Percentiles rank a stretch among this genome's conserved stretches.
Evolutionary conservation across 2,113 vertebrate species (phyloP).

Genomic region (Psephotus haematonotus): DNA sequence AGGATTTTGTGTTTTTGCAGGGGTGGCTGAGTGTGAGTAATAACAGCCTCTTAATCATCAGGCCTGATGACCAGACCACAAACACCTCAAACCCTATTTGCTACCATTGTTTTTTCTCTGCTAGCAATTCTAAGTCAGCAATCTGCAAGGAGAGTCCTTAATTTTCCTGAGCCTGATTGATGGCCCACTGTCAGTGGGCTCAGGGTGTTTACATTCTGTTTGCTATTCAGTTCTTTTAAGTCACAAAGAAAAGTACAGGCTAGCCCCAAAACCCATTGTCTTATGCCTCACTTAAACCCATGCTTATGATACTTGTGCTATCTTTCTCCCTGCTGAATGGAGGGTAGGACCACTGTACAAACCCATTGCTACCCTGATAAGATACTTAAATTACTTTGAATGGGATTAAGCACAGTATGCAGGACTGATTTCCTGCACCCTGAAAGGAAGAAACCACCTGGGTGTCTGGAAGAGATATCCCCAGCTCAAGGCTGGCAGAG

Average conservation of each 20-base stretch:
- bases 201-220: background rate
- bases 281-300: background rate
- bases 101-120: background rate
- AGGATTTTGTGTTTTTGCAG: background rate
- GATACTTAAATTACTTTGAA: background rate
- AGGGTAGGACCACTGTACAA: background rate
- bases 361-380: background rate
- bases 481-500: background rate
- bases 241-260: background rate
- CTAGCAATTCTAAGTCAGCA: background rate
- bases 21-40: background rate
- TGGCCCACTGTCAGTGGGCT: background rate
- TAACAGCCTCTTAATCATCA: background rate
- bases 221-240: background rate
- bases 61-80: background rate
- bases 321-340: background rate
- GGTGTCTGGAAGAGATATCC: background rate
- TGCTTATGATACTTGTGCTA: background rate
- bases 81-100: background rate
- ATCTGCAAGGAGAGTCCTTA: background rate
- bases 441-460: background rate
- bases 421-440: accelerated
- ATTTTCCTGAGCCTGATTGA: background rate
- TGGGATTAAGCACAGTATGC: background rate
- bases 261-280: background rate